Conservation (phyloP, 2,113 vertebrate genomes). For the Anguilla japonica region DNA sequence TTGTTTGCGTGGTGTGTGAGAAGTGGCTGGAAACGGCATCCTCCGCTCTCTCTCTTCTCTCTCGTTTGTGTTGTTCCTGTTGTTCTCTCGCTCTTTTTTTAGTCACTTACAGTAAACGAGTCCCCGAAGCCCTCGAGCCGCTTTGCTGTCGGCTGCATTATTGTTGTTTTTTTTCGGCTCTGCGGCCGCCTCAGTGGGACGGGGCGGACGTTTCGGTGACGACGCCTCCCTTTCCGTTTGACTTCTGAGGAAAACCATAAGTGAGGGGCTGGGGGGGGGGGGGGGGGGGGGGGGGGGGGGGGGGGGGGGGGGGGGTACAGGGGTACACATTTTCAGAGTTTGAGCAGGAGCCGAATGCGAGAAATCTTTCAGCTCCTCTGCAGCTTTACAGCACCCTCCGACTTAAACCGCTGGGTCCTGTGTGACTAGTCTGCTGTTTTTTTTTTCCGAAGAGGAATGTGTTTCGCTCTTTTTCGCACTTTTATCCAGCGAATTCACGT, state of each 20-base stretch:
- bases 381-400: neutral
- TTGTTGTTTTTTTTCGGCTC: too few species aligned
- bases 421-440: neutral
- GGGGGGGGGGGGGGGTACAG: too few species aligned
- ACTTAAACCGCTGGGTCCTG: neutral
- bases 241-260: too few species aligned
- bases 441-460: neutral
- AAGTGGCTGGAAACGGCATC: neutral
- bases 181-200: too few species aligned
- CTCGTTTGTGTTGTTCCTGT: neutral
- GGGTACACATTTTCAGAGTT: neutral
- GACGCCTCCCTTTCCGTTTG: too few species aligned
- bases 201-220: too few species aligned
- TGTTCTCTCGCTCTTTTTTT: neutral
- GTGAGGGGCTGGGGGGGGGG: too few species aligned
- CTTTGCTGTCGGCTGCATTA: too few species aligned
- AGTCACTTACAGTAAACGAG: neutral
- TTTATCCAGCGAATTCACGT: neutral
- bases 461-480: neutral
- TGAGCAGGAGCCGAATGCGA: neutral
- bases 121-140: too few species aligned
- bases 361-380: neutral
- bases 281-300: too few species aligned
- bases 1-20: neutral
- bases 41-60: neutral